Evolutionary conservation across 2,888 invertebrate species (phyloP).

Genomic region (Hyposoter dolosus): DNA sequence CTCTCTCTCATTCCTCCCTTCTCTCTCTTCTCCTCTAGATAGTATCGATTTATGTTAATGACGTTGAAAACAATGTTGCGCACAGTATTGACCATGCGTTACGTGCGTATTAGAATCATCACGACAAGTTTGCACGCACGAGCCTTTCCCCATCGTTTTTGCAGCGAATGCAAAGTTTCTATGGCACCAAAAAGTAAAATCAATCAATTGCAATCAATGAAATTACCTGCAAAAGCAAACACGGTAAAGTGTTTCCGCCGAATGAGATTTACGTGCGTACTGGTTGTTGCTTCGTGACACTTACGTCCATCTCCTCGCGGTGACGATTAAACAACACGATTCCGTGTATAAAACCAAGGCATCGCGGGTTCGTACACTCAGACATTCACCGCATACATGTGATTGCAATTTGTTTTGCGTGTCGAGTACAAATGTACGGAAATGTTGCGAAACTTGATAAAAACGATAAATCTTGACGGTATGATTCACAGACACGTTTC

Average conservation of each 20-base stretch:
- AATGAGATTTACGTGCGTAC: background rate
- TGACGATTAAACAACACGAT: slow-evolving; percentile 24
- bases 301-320: slow-evolving; percentile 32
- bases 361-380: background rate
- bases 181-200: background rate
- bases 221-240: slow-evolving; percentile 16
- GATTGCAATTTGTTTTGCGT: slow-evolving; percentile 52
- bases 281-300: slow-evolving; percentile 60
- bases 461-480: slow-evolving; percentile 38
- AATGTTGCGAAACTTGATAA: slow-evolving; percentile 34
- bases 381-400: slow-evolving; percentile 15
- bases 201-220: background rate
- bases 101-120: background rate
- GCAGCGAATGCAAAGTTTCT: background rate
- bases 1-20: background rate
- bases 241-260: background rate
- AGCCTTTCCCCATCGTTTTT: background rate
- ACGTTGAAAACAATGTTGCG: background rate
- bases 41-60: background rate
- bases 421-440: slow-evolving; percentile 12
- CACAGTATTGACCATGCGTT: background rate
- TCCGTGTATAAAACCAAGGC: background rate
- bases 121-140: background rate
- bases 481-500: slow-evolving; percentile 44
- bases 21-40: background rate